These are phyloP conservation scores for Melanotaenia maccullochi DNA, from an alignment of 2,797 vertebrate genomes.

Conservation along the genomic window DNA sequence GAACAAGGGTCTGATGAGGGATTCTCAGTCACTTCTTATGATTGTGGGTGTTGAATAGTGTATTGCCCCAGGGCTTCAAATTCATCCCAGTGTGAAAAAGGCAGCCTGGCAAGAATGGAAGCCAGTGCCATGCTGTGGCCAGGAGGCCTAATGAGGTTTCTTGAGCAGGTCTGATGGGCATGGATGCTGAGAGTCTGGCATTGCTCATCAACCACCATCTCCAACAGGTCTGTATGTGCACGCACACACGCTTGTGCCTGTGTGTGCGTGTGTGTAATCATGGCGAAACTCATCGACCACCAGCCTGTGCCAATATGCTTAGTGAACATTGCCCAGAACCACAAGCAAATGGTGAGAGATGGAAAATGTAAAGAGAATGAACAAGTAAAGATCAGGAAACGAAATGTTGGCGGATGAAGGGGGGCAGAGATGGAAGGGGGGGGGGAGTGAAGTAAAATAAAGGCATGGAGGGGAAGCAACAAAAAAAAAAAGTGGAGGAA, in stretches of 20 bases:
- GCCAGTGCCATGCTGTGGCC: conserved; percentile 67
- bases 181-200: conserved; percentile 63
- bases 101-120: conserved; percentile 40
- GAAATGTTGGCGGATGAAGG: conserved; percentile 22
- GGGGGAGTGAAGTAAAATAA: conserved; percentile 11
- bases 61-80: conserved; percentile 47
- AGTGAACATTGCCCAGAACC: conserved; percentile 61
- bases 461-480: neutral
- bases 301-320: conserved; percentile 72
- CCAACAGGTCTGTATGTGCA: conserved; percentile 55
- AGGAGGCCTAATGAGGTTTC: conserved; percentile 72
- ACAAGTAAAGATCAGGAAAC: conserved; percentile 28
- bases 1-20: conserved; percentile 43
- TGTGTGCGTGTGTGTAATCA: conserved; percentile 54
- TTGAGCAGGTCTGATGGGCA: conserved; percentile 67
- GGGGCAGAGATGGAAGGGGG: neutral
- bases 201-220: conserved; percentile 65
- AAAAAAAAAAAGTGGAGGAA: neutral
- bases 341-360: conserved; percentile 38
- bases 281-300: conserved; percentile 64
- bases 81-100: conserved; percentile 43
- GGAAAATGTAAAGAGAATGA: conserved; percentile 43
- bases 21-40: conserved; percentile 45
- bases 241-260: conserved; percentile 10
- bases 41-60: conserved; percentile 51